phyloP scores from a whole-genome alignment of 2,113 vertebrate genomes.

The Brachypodius melanocephalos region DNA sequence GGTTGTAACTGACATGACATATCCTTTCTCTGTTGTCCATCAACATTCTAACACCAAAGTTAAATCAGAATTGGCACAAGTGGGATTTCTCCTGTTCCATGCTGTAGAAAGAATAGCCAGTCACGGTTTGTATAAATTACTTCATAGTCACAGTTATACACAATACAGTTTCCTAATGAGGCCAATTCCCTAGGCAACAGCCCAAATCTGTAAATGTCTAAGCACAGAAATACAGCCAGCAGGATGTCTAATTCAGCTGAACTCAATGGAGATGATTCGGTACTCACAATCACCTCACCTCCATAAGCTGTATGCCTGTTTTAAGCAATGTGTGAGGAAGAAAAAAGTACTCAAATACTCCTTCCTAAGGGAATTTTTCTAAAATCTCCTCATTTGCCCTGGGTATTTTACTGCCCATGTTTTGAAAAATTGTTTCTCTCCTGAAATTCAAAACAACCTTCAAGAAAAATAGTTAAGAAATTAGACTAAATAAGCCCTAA shows the following conservation, averaged over 20 bases:
- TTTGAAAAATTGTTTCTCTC: background rate
- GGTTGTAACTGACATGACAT: background rate
- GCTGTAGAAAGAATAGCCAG: background rate
- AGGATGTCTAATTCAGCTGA: conserved; percentile 16
- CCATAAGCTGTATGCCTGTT: background rate
- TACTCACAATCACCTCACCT: conserved; percentile 30
- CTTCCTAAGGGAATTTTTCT: background rate
- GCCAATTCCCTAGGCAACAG: conserved; percentile 59
- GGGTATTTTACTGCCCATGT: background rate
- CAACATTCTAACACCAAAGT: background rate
- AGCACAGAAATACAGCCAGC: conserved; percentile 35
- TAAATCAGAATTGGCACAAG: background rate
- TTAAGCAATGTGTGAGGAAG: background rate
- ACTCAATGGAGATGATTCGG: background rate
- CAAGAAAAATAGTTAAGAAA: background rate
- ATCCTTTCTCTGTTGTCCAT: background rate
- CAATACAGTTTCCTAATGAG: conserved; percentile 44
- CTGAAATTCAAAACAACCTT: background rate
- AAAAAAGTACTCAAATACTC: background rate
- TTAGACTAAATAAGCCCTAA: background rate
- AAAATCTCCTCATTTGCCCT: background rate
- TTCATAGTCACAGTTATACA: background rate
- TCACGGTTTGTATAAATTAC: conserved; percentile 11
- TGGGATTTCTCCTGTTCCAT: background rate
- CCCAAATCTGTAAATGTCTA: conserved; percentile 25